Evolutionary conservation across 2,888 invertebrate genomes (phyloP), one percentile per base, ranked within the genome.

Genomic region (Dryobotodes eremita): DNA sequence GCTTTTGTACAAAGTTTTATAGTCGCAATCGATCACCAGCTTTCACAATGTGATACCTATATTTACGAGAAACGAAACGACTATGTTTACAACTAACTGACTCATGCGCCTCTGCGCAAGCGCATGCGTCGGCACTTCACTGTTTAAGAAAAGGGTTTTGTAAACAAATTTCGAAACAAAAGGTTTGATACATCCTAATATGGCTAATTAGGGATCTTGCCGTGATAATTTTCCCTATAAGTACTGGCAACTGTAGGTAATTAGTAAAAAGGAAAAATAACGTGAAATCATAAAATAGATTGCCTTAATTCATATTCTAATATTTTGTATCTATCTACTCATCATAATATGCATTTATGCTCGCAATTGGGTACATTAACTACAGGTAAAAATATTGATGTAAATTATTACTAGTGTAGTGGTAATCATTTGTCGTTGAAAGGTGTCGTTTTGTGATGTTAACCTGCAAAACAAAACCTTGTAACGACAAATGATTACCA

Each of bases 61-160:
- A 73, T 85, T 81, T 81, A 73, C 64, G 64, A 76, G 17, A 31
- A 48, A 57, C 36, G 64, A 66, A 26, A 77, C 42, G 64, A 73
- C 57, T 75, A 80, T 77, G 80, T 80, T 85, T 84, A 83, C 65
- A 75, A 75, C 48, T 48, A 66, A 75, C 36, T 84, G 85, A 81
- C 53, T 75, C 85, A 85, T 77, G n/a, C 50, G 36, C 57, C 23
- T 71, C 64, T 65, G 66, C 31, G 77, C 65, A 61, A 46, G 62
- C 55, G 71, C 50, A 71, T 26, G 48, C 42, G 64, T 50, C 36
- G 75, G 75, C 72, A 79, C 50, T 77, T 62, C 36, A 57, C 46
- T 71, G 81, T 84, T 81, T 75, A 71, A 62, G 8, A 72, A 77
- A 77, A 81, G 53, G 65, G 57, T 62, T 80, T 71, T 75, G 76